Conservation (phyloP, 1,140 invertebrate species). For the Berghia stephanieae region DNA sequence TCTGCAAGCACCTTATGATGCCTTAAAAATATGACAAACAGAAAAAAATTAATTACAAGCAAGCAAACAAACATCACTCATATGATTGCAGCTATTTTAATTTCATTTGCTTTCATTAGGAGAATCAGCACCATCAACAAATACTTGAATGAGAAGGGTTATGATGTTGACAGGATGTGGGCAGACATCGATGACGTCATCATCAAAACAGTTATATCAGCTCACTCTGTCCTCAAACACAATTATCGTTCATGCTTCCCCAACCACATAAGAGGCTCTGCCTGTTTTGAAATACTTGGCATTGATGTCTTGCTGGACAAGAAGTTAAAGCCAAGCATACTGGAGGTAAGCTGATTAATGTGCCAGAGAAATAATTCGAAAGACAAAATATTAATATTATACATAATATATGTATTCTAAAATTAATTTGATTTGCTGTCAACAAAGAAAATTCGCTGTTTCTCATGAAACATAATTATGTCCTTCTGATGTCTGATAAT, state of each 20-base stretch:
- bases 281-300: slow-evolving; percentile 89
- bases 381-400: no score
- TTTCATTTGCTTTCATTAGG: slow-evolving; percentile 64
- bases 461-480: no score
- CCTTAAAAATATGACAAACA: no score
- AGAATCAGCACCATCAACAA: slow-evolving; percentile 84
- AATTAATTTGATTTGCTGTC: no score
- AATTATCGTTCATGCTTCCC: slow-evolving; percentile 89
- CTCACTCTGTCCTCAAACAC: slow-evolving; percentile 85
- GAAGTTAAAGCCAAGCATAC: slow-evolving; percentile 83
- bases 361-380: no score
- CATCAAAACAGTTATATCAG: slow-evolving; percentile 87
- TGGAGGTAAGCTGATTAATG: slow-evolving; percentile 76
- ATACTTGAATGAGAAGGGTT: slow-evolving; percentile 76
- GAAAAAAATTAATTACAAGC: no score
- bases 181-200: slow-evolving; percentile 87
- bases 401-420: no score
- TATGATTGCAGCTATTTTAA: not conserved
- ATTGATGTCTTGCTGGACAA: slow-evolving; percentile 88
- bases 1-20: no score
- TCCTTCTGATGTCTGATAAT: no score
- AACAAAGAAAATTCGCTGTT: no score
- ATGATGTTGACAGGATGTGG: slow-evolving; percentile 80
- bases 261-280: slow-evolving; percentile 81
- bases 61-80: no score